These are phyloP conservation scores for Leptodactylus fallax DNA, from an alignment of 2,797 vertebrate species.

Conservation along the genomic window DNA sequence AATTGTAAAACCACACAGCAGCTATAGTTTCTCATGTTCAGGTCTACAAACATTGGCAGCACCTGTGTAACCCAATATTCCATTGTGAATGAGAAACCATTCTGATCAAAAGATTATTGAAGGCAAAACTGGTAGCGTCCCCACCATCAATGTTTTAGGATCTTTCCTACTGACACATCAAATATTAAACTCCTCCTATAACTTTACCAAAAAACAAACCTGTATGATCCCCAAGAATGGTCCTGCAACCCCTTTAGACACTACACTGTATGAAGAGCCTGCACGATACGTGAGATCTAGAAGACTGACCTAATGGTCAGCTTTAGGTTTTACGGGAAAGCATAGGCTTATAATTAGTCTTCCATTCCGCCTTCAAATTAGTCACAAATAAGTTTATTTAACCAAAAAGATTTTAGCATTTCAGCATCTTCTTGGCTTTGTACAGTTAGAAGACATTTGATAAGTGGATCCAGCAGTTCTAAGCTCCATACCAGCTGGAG, in stretches of 20 bases:
- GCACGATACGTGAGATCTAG: neutral
- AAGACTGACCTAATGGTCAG: neutral
- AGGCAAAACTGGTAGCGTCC: too few relatives aligned
- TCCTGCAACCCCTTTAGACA: neutral
- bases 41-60: too few relatives aligned
- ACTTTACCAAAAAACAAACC: neutral
- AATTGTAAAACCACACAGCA: too few relatives aligned
- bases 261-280: neutral
- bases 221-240: neutral
- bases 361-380: neutral
- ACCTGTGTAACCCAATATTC: too few relatives aligned
- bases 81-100: too few relatives aligned
- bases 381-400: neutral
- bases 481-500: conserved; percentile 46
- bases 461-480: conserved; percentile 43
- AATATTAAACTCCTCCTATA: too few relatives aligned
- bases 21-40: too few relatives aligned
- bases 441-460: conserved; percentile 1
- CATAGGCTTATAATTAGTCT: neutral
- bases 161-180: too few relatives aligned
- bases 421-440: conserved; percentile 25
- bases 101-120: too few relatives aligned
- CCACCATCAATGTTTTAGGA: too few relatives aligned
- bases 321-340: neutral
- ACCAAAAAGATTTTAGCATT: neutral